These are phyloP conservation scores for Elachura formosa DNA, from an alignment of 2,113 vertebrate genomes.

Conservation along the genomic window DNA sequence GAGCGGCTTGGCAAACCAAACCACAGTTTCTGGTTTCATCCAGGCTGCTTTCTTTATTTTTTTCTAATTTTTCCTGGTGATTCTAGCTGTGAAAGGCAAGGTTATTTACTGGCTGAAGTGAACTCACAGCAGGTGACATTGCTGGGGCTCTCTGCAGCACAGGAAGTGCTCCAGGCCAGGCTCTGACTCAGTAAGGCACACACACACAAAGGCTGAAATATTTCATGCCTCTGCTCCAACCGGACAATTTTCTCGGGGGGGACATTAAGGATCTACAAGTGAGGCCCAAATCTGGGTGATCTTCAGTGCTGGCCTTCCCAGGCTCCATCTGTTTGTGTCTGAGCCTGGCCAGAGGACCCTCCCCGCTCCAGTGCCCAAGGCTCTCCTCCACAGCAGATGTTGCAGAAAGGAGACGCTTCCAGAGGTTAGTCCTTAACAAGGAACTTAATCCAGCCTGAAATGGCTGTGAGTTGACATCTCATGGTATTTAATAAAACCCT, in stretches of 20 bases:
- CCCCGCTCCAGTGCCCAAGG: background rate
- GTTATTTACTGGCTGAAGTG: background rate
- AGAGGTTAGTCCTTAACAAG: conserved; percentile 14
- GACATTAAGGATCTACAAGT: conserved; percentile 25
- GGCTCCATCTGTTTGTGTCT: conserved; percentile 26
- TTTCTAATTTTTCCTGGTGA: background rate
- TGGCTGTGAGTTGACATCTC: background rate
- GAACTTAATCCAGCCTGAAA: conserved; percentile 25
- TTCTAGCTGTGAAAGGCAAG: background rate
- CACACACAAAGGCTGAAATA: background rate
- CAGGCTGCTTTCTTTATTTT: background rate
- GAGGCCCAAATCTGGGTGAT: conserved; percentile 13
- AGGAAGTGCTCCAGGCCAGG: conserved; percentile 37
- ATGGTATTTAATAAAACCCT: background rate
- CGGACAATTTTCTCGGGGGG: background rate
- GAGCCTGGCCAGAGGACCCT: background rate
- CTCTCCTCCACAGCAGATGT: conserved; percentile 28
- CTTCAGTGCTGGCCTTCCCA: background rate
- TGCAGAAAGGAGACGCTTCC: background rate
- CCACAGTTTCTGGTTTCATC: conserved; percentile 16
- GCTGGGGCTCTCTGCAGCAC: background rate
- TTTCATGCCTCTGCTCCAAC: background rate
- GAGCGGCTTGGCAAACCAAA: background rate
- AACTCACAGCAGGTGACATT: background rate
- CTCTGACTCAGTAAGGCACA: conserved; percentile 1